phyloP scores from a whole-genome alignment of 2,113 vertebrate species.

The Trogon surrucura region DNA sequence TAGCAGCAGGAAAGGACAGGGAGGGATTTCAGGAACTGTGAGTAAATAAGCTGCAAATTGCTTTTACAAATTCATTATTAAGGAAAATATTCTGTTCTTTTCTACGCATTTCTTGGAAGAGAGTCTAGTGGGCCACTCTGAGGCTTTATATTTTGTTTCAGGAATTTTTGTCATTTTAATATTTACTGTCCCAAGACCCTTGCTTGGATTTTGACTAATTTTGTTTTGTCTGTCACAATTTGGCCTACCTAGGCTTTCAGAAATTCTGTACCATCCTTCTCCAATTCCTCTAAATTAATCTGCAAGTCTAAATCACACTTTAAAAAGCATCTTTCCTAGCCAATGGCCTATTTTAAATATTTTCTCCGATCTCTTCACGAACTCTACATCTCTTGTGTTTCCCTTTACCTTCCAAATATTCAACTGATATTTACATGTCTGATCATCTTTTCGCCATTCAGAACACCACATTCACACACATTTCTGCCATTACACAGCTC shows the following conservation, averaged over 20 bases:
- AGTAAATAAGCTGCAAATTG: neutral
- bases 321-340: neutral
- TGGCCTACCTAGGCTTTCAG: neutral
- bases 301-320: neutral
- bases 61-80: neutral
- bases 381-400: neutral
- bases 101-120: neutral
- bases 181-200: neutral
- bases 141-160: neutral
- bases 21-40: neutral
- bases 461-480: neutral
- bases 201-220: neutral
- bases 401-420: neutral
- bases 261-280: neutral
- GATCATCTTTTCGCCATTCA: neutral
- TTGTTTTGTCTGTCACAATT: neutral
- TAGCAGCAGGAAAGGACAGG: neutral
- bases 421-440: neutral
- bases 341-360: neutral
- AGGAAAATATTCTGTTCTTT: neutral
- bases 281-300: neutral
- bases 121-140: neutral
- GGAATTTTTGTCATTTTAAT: neutral
- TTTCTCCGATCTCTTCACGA: neutral
- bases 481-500: neutral